Base-by-base conservation (phyloP, 1,140 invertebrate species). In the Chionoecetes opilio region DNA sequence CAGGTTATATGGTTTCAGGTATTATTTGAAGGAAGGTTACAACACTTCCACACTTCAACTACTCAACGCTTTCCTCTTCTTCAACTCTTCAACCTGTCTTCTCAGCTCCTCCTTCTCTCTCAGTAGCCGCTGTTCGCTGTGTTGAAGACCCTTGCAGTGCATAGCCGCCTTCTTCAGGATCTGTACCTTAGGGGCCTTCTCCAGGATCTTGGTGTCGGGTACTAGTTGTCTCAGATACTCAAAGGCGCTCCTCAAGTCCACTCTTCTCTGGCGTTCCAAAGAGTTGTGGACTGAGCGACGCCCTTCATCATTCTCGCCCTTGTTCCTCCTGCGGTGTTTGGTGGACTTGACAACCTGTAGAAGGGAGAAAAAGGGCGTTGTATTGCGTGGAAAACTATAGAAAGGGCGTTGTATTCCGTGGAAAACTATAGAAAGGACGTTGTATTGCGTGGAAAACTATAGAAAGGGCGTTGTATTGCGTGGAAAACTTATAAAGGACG, bases 261-360 rank as follows among this genome's bases (percentile, higher is more conserved):
- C 98, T 95, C 99, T 98, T 93, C 99, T 97, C 96, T 98, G 98
- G n/a, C 99, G 97, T 97, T 99, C 99, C 98, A 99, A 98, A 96
- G 98, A 98, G 97, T 99, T 99, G 97, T 99, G 99, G 96, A 98
- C 97, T 96, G 98, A 98, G 82, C 99, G 91, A n/a, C 94, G 17
- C 17, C 94, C 91, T 32, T 95, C 94, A 31, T 95, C 94, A 34
- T 32, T 41, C 53, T 95, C 94, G 9, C 46, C 94, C 31, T 91
- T 84, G 85, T 88, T 92, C 85, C 91, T 86, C 37, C 94, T 85
- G 34, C 91, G 41, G 53, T 95, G 94, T 17, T 95, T 95, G 46
- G 90, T 95, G 14, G 94, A 82, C 35, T 92, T 92, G 26, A 93
- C 93, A 17, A 93, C 91, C 94, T 95, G 85, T 11, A 35, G 34